Conservation (phyloP, 2,113 vertebrate genomes). For the Microcebus tavaratra region DNA sequence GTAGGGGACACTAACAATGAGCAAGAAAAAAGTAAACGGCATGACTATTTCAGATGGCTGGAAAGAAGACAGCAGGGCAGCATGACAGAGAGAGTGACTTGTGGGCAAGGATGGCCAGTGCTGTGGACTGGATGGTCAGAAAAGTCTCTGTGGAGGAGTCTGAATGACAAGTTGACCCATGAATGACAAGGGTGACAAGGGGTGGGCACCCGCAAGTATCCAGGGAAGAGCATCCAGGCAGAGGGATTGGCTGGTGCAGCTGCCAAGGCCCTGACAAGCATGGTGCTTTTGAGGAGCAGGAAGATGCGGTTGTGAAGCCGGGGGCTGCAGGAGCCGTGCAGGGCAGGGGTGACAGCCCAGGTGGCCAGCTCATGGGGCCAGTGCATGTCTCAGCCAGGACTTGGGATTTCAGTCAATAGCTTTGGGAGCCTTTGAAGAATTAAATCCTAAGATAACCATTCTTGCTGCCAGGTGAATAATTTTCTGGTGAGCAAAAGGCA, state of each 20-base stretch:
- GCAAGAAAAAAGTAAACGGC: neutral
- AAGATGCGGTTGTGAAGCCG: neutral
- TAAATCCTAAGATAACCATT: neutral
- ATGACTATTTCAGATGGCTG: neutral
- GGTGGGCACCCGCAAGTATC: neutral
- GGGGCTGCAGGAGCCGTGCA: neutral
- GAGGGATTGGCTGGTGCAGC: neutral
- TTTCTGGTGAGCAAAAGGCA: neutral
- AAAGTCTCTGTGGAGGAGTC: neutral
- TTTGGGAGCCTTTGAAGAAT: neutral
- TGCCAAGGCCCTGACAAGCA: rapidly evolving
- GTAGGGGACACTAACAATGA: neutral
- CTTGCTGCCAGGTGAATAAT: neutral
- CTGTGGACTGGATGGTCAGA: neutral
- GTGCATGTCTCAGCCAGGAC: neutral
- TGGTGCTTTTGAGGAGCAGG: neutral
- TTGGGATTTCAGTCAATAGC: neutral
- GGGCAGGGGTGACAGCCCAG: rapidly evolving
- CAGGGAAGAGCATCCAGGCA: neutral
- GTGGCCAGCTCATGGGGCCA: rapidly evolving
- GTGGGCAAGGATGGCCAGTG: too few species aligned
- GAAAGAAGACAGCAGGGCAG: neutral
- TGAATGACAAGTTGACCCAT: neutral
- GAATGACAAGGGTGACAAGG: neutral
- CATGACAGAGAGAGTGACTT: neutral